Evolutionary conservation across 2,888 invertebrate species (phyloP).

Genomic region (Automeris io): DNA sequence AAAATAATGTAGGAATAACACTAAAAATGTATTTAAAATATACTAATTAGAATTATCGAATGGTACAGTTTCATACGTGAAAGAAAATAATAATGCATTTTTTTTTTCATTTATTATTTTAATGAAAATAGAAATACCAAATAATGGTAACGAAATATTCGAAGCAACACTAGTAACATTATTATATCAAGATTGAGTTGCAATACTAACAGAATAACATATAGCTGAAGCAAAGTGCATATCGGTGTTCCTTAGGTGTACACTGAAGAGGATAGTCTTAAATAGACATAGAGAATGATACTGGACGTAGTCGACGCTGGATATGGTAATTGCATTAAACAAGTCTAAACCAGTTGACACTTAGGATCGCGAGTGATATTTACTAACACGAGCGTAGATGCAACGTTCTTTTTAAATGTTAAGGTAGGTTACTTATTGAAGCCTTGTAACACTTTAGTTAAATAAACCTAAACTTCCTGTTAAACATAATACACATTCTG

Average conservation of each 20-base stretch:
- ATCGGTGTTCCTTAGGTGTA: conserved; percentile 2
- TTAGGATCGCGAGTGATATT: background rate
- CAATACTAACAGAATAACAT: background rate
- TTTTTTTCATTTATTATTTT: no score
- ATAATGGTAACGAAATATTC: no score
- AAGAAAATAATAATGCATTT: no score
- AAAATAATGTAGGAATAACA: no score
- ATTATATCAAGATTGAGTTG: background rate
- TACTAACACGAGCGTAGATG: background rate
- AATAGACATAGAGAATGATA: background rate
- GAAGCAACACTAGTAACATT: background rate
- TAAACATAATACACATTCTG: no score
- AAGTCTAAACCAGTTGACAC: background rate
- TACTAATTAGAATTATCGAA: no score
- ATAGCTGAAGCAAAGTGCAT: background rate
- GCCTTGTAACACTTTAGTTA: background rate
- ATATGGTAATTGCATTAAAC: conserved; percentile 2
- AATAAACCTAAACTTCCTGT: no score
- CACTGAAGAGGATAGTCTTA: conserved; percentile 1
- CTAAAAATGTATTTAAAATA: no score
- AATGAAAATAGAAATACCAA: no score
- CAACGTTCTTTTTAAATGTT: background rate
- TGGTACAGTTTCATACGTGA: no score
- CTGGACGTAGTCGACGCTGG: background rate
- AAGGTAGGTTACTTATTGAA: no score